Evolutionary conservation across 2,797 vertebrate genomes (phyloP), one percentile per base, ranked within the genome.

Genomic region (Oreonectes daqikongensis): DNA sequence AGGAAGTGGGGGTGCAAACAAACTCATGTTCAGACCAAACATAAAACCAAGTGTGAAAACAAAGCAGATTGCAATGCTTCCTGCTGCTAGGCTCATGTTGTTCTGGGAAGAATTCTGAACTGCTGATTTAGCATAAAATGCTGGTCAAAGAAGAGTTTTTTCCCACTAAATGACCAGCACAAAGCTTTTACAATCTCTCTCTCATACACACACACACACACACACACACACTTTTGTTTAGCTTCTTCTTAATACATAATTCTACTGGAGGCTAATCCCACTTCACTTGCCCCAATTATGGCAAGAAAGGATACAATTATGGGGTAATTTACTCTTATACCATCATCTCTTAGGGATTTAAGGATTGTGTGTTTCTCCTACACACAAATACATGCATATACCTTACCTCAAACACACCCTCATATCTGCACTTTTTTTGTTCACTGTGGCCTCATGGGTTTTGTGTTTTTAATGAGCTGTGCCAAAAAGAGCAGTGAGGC

Each of bases 381-480:
- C 26, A 50, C 26, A 35, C 6, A 38, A 46, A 9, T 35, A 53
- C 30, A 9, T 55, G 15, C 17, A 22, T 70, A 35, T 7, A 17
- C 22, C 61, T 60, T 35, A 44, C 17, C 20, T 61, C 26, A 61
- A 17, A 20, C 12, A 10, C 17, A 20, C 44, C 8, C 17, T 32
- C 12, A 30, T 46, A 30, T 48, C 18, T 46, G 12, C 18, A 22
- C 42, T 32, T 32, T 50, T 42, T 48, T 35, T 18, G 3, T 52
- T 66, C 30, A 22, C 10, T 74, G 30, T 22, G 10, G 66, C 38
- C 72, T 67, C 72, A 18, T 44, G 72, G 72, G 72, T 28, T 52
- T 22, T 67, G 48, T 55, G 50, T 55, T 53, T 46, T 75, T 67
- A 75, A 75, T 75, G 72, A 75, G 72, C 24, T 75, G 72, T 55